phyloP scores from a whole-genome alignment of 2,888 invertebrate species.

The Latrodectus hesperus region DNA sequence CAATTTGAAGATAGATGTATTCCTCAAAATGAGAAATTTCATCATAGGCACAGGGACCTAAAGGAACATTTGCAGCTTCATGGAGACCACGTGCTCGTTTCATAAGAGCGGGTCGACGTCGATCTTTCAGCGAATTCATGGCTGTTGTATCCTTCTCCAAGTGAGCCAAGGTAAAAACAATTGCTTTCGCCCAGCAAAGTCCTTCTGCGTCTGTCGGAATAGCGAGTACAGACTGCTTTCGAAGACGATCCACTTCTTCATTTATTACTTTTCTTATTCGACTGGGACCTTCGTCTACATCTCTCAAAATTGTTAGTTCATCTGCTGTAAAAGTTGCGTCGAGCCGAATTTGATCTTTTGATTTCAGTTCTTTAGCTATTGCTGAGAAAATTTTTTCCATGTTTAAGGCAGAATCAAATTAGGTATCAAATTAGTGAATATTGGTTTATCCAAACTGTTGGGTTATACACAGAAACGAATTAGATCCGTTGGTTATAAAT shows the following conservation, averaged over 20 bases:
- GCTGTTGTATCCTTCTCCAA: neutral
- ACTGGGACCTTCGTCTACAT: neutral
- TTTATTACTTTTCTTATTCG: neutral
- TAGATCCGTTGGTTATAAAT: neutral
- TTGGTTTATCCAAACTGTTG: neutral
- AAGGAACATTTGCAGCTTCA: neutral
- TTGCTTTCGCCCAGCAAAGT: conserved; percentile 20
- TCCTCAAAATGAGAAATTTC: conserved; percentile 14
- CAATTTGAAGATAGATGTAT: conserved; percentile 4
- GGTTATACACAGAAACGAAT: neutral
- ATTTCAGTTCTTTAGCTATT: neutral
- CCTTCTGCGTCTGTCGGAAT: conserved; percentile 15
- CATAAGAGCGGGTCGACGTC: conserved; percentile 1
- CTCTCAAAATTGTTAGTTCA: neutral
- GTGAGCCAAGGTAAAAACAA: conserved; percentile 7
- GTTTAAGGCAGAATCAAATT: neutral
- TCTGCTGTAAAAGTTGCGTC: neutral
- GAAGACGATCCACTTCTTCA: neutral
- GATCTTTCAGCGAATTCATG: neutral
- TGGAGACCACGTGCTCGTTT: conserved; percentile 3
- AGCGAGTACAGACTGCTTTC: neutral
- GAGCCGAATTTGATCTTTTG: neutral
- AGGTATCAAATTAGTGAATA: neutral
- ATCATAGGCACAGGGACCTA: conserved; percentile 1
- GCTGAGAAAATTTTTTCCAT: neutral